Evolutionary conservation across 2,797 vertebrate genomes (phyloP), one percentile per base, ranked within the genome.

Genomic region (Tapera naevia): DNA sequence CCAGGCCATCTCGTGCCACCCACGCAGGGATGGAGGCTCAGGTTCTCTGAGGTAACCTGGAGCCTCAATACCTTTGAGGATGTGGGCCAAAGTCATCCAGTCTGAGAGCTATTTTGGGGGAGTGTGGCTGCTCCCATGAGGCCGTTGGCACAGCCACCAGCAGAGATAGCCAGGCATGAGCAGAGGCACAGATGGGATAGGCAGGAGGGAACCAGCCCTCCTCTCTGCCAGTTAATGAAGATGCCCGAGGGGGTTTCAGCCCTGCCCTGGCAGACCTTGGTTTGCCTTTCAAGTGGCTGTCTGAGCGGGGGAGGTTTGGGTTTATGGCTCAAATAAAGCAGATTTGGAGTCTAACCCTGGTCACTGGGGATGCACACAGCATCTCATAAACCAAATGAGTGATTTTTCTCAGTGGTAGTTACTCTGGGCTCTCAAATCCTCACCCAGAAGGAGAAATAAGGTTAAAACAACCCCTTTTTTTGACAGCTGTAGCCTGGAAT

Each of bases 71-170:
- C 93, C 95, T 93, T 94, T 93, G 87, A 96, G 96, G 94, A 96
- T 94, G 94, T 96, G 96, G 95, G 96, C 91, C 95, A 96, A 96
- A 96, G 96, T 96, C 96, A 93, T 53, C 14, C 74, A 73, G 89
- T 32, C 89, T 80, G 94, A 13, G 87, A 94, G 91, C 91, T 96
- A 96, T 96, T 96, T 46, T 37, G 7, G 92, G 95, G 91, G 53
- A 72, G 39, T 0, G 35, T 5, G 58, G 81, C 80, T 61, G 73
- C 58, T 90, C 96, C 93, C n/a, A 6, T 4, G 89, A 50, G 95
- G 30, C 41, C 16, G 2, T 18, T 22, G 14, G 33, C 90, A 66
- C 67, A 25, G 92, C 61, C 82, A 74, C 53, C 18, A 91, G 13
- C 35, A 24, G 58, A 46, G 93, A 21, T 74, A 8, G 79, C 56